These are phyloP conservation scores for Pyrochroa serraticornis DNA, from an alignment of 2,888 invertebrate species.

Conservation along the genomic window DNA sequence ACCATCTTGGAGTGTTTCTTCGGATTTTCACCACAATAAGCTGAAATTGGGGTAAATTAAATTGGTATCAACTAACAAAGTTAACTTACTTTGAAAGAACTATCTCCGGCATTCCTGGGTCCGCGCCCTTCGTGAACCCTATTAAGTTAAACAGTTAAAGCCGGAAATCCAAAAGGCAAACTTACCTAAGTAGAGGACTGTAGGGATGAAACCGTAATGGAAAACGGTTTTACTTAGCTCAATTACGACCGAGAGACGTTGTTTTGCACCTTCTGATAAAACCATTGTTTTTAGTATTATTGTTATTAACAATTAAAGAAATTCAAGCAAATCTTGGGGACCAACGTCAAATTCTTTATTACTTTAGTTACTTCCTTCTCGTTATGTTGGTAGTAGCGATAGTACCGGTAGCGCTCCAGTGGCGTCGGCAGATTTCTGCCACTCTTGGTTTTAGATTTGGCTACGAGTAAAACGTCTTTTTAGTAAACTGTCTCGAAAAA, in stretches of 20 bases:
- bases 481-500: too few relatives aligned
- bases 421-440: too few relatives aligned
- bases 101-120: constrained; percentile 72
- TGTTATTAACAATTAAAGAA: too few relatives aligned
- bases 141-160: constrained; percentile 33
- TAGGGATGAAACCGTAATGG: constrained; percentile 74
- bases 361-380: too few relatives aligned
- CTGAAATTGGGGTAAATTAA: constrained; percentile 8
- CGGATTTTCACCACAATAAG: constrained; percentile 5
- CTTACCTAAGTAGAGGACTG: constrained; percentile 71
- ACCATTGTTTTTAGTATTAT: constrained; percentile 43
- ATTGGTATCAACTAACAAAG: neutral
- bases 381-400: too few relatives aligned
- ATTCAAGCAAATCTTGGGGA: too few relatives aligned
- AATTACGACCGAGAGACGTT: constrained; percentile 66
- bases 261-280: constrained; percentile 64
- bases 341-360: too few relatives aligned
- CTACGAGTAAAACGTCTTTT: too few relatives aligned
- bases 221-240: constrained; percentile 66
- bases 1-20: too few relatives aligned
- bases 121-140: constrained; percentile 73
- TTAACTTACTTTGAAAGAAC: constrained; percentile 61
- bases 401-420: too few relatives aligned
- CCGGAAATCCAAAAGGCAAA: neutral
- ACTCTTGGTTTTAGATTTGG: too few relatives aligned